These are phyloP conservation scores for Periophthalmodon schlosseri DNA, from an alignment of 2,113 vertebrate genomes.

Conservation along the genomic window DNA sequence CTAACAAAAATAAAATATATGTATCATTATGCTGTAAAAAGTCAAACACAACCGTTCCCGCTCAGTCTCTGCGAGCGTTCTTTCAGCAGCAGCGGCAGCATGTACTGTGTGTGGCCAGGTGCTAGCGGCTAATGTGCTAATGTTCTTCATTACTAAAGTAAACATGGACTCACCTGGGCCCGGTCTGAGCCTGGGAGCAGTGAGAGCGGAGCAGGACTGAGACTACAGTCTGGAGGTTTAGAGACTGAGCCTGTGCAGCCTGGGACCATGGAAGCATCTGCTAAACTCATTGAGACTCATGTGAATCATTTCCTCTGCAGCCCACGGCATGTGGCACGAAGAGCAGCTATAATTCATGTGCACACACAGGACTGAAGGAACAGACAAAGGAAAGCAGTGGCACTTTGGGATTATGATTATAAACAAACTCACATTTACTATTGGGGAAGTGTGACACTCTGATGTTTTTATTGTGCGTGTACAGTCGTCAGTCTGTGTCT, in stretches of 20 bases:
- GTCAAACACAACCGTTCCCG: no score
- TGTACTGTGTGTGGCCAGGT: constrained; percentile 13
- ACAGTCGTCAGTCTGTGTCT: neutral
- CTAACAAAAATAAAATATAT: no score
- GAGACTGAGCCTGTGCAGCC: neutral
- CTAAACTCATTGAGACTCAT: constrained; percentile 78
- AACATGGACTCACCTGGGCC: constrained; percentile 69
- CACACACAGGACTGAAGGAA: neutral
- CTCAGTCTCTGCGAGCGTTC: neutral
- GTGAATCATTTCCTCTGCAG: constrained; percentile 79
- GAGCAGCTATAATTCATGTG: constrained; percentile 12
- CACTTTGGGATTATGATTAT: neutral
- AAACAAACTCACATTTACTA: neutral
- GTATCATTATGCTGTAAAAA: no score
- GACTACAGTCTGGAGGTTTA: neutral
- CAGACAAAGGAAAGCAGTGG: neutral
- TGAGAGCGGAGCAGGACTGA: neutral
- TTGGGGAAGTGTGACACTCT: neutral
- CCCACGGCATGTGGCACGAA: constrained; percentile 61
- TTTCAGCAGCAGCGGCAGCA: neutral
- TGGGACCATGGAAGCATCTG: constrained; percentile 59
- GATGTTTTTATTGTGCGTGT: neutral
- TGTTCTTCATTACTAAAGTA: constrained; percentile 72
- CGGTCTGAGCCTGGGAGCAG: constrained; percentile 18
- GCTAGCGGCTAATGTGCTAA: constrained; percentile 62